phyloP scores from a whole-genome alignment of 2,113 vertebrate species.

The Scytalopus superciliaris region DNA sequence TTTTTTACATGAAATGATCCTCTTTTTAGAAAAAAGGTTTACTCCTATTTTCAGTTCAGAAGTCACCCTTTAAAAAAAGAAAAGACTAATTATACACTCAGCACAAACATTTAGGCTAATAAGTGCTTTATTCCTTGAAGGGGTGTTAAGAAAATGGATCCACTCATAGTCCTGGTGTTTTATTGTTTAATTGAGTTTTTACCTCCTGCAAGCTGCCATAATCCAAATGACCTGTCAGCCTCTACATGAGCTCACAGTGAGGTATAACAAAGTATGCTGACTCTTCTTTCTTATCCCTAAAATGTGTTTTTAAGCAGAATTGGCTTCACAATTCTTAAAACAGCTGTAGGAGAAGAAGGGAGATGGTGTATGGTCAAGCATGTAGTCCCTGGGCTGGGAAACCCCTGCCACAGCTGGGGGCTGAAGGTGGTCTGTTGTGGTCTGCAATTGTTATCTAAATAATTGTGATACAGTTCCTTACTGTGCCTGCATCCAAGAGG shows the following conservation, averaged over 20 bases:
- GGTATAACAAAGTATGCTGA: not conserved
- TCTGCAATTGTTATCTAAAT: not conserved
- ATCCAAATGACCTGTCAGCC: not conserved
- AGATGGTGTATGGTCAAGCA: not conserved
- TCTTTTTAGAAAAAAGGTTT: not conserved
- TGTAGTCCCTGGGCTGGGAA: not conserved
- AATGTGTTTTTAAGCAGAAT: not conserved
- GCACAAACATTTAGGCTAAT: not conserved
- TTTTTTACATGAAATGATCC: not conserved
- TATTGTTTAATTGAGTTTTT: not conserved
- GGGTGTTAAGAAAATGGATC: not conserved
- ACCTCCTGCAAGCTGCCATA: not conserved
- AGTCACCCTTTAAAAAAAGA: not conserved
- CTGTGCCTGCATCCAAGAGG: not conserved
- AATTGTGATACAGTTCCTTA: not conserved
- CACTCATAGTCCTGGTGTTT: not conserved
- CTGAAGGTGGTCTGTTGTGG: not conserved
- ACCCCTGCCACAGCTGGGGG: not conserved
- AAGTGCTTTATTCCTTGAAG: not conserved
- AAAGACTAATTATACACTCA: not conserved
- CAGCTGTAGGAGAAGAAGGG: too few relatives aligned
- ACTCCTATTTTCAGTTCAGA: not conserved
- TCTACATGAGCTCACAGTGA: not conserved
- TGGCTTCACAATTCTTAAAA: not conserved
- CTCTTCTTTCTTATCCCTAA: not conserved